Evolutionary conservation across 2,888 invertebrate species (phyloP), one percentile per base, ranked within the genome.

Genomic region (Heliconius erato): DNA sequence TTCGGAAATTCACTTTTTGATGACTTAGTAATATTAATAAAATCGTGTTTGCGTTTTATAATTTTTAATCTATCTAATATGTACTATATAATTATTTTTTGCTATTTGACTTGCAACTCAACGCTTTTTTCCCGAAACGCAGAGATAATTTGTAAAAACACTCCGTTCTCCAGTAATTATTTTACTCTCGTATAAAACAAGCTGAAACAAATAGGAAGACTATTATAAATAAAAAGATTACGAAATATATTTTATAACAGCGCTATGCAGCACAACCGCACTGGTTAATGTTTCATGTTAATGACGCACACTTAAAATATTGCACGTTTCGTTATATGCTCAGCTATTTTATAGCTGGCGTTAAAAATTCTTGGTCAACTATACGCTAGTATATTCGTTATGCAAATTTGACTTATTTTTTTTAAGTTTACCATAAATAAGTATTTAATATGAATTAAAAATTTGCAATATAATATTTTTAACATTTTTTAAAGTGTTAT

Each of bases 221-320:
- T 68, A 19, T 23, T 11, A 71, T 71, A 71, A 71, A n/a, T 40
- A 71, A 71, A 71, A 71, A 71, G n/a, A 71, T 71, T 71, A 40
- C 69, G 14, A 71, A 71, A 40, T 71, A 71, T 71, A n/a, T 44
- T 71, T 71, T 71, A 71, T 71, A 71, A 44, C n/a, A 40, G 71
- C 89, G 90, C 91, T 92, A 91, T 91, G 91, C 88, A 85, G 83
- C 86, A 89, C 88, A 88, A 88, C 87, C 87, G 86, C 88, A 87
- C 88, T 90, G 90, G 92, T 91, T 91, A 91, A 91, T 91, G 91
- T 92, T 93, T 92, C 92, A 92, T 92, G 91, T 91, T 93, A 94
- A 94, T 93, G 87, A 87, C 84, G 86, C 82, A 84, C 87, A 85
- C 88, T 89, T 93, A 89, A 93, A 91, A 92, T 92, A 93, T 91